Evolutionary conservation across 2,888 invertebrate genomes (phyloP).

Genomic region (Thalpophila matura): DNA sequence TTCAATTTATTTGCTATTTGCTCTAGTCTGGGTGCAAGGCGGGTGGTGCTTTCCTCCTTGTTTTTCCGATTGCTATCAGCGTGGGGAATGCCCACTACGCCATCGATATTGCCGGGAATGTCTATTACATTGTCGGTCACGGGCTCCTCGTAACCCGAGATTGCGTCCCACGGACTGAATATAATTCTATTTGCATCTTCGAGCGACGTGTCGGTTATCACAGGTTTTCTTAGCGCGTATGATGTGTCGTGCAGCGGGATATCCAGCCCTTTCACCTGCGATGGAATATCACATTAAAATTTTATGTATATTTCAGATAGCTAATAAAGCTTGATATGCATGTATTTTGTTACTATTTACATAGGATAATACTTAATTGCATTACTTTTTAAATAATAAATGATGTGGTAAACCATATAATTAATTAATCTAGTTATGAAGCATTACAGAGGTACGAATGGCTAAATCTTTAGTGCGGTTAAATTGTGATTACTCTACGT

Average conservation of each 20-base stretch:
- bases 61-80: constrained; percentile 78
- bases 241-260: constrained; percentile 81
- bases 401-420: too few relatives aligned
- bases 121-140: constrained; percentile 87
- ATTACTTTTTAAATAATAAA: background rate
- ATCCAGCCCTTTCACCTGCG: constrained; percentile 86
- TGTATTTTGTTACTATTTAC: background rate
- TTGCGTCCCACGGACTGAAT: constrained; percentile 89
- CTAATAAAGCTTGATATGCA: background rate
- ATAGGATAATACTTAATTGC: background rate
- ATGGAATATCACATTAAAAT: constrained; percentile 29
- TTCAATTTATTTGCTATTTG: constrained; percentile 86
- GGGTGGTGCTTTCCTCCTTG: constrained; percentile 77
- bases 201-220: constrained; percentile 85
- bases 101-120: constrained; percentile 84
- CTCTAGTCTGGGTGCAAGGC: constrained; percentile 74
- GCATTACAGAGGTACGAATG: constrained; percentile 2
- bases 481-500: too few relatives aligned
- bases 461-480: too few relatives aligned
- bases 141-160: constrained; percentile 85
- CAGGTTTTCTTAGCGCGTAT: constrained; percentile 79
- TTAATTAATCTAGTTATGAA: background rate
- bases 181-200: constrained; percentile 90
- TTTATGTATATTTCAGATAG: constrained; percentile 1
- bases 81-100: constrained; percentile 70